A percentile compares a stretch with the other conserved stretches of the same genome.
Conservation (phyloP, 2,888 invertebrate genomes). For the Standfussiana lucernea region DNA sequence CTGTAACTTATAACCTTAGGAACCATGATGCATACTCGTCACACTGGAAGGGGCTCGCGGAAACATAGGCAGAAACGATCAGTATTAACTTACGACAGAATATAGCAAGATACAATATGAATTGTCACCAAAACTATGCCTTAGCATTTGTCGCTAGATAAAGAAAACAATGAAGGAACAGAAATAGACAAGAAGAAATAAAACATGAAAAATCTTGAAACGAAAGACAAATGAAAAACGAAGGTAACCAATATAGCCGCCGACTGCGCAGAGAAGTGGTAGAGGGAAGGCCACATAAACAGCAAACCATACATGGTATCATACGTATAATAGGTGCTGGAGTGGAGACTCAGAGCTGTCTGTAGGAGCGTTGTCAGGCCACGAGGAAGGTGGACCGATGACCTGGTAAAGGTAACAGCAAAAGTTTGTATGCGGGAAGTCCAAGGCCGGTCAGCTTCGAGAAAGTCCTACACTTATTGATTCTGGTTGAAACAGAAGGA, state of each 20-base stretch:
- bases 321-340: background rate
- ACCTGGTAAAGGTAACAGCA: too few relatives aligned
- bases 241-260: too few relatives aligned
- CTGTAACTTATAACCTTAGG: constrained; percentile 86
- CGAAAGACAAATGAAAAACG: background rate
- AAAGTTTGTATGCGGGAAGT: background rate
- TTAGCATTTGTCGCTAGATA: background rate
- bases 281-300: background rate
- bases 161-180: background rate
- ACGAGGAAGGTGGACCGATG: too few relatives aligned
- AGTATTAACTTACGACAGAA: background rate
- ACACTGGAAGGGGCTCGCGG: constrained; percentile 52
- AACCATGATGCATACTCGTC: constrained; percentile 53
- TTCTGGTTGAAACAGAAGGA: too few relatives aligned
- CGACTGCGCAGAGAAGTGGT: background rate
- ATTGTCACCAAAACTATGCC: background rate
- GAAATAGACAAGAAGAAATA: too few relatives aligned
- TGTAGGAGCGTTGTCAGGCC: too few relatives aligned
- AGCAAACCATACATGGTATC: background rate
- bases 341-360: background rate
- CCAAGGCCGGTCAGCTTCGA: background rate
- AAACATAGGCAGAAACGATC: background rate
- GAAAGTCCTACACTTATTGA: too few relatives aligned
- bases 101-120: background rate
- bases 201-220: background rate